phyloP scores from a whole-genome alignment of 2,113 vertebrate species.

The Orthonyx spaldingii region DNA sequence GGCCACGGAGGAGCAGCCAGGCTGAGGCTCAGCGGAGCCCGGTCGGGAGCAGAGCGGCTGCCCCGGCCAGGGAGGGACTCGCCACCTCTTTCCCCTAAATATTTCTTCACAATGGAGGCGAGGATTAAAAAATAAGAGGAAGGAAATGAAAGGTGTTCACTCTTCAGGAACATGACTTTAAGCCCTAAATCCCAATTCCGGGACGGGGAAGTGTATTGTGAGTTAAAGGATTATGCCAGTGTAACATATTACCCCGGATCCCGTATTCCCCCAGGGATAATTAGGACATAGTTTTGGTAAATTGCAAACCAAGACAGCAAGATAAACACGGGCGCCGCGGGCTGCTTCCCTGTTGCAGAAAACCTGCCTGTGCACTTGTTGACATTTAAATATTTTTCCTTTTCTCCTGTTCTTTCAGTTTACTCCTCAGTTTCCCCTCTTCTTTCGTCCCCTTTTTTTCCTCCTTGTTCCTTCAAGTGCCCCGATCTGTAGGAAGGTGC shows the following conservation, averaged over 20 bases:
- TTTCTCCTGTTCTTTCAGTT: background rate
- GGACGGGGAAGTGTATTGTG: slow-evolving; percentile 28
- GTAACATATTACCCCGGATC: slow-evolving; percentile 25
- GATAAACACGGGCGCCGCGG: background rate
- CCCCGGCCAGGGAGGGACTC: background rate
- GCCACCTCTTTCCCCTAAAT: background rate
- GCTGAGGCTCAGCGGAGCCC: background rate
- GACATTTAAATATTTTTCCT: background rate
- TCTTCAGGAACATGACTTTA: slow-evolving; percentile 37
- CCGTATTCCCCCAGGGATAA: slow-evolving; percentile 27
- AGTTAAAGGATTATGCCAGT: slow-evolving; percentile 57
- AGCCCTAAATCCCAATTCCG: slow-evolving; percentile 43
- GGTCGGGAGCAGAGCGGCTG: background rate
- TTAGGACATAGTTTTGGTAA: slow-evolving; percentile 39
- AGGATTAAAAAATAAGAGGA: slow-evolving; percentile 38
- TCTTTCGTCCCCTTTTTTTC: background rate
- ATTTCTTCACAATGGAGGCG: slow-evolving; percentile 7
- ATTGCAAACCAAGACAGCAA: background rate
- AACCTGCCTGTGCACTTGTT: background rate
- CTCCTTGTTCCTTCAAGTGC: background rate
- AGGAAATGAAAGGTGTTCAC: slow-evolving; percentile 49
- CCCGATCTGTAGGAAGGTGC: no score
- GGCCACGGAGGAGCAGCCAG: background rate
- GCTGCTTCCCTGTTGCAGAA: background rate
- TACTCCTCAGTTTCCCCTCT: background rate